A percentile compares a stretch with the other conserved stretches of the same genome.
Conservation (phyloP, 2,113 vertebrate species). For the Leptobrachium ailaonicum region DNA sequence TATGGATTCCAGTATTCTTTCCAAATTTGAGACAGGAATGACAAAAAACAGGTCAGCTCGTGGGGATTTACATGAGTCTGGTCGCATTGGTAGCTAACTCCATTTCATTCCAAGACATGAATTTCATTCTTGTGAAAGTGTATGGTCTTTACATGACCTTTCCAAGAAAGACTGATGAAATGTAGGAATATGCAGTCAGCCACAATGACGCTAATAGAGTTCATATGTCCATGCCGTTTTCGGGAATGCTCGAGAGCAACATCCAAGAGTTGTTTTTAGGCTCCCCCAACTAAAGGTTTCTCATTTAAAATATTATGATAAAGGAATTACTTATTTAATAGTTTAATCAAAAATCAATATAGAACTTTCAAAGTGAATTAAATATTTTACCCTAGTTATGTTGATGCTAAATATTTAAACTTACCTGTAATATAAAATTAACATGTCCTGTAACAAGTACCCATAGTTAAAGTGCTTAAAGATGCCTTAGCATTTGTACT, state of each 20-base stretch:
- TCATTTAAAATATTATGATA: too few species aligned
- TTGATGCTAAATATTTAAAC: too few species aligned
- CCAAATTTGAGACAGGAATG: constrained; percentile 66
- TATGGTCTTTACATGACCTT: constrained; percentile 26
- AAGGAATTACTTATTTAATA: too few species aligned
- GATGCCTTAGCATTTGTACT: too few species aligned
- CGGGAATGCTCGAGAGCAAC: constrained; percentile 18
- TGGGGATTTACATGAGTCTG: constrained; percentile 55
- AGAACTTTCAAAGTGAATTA: too few species aligned
- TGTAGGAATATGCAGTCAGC: constrained; percentile 14
- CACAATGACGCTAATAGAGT: constrained; percentile 25
- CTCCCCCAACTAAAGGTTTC: too few species aligned
- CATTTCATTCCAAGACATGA: constrained; percentile 37
- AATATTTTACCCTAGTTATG: too few species aligned
- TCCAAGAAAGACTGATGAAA: constrained; percentile 20
- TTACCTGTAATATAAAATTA: too few species aligned
- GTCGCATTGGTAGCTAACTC: constrained; percentile 49
- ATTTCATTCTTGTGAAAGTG: constrained; percentile 31
- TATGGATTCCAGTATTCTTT: constrained; percentile 58
- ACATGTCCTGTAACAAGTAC: too few species aligned
- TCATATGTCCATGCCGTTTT: constrained; percentile 59
- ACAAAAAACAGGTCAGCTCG: constrained; percentile 66
- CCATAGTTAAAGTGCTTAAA: too few species aligned
- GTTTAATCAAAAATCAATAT: too few species aligned
- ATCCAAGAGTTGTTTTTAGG: too few species aligned